Evolutionary conservation across 2,888 invertebrate species (phyloP), one percentile per base, ranked within the genome.

Genomic region (Chaetogeoica ovagalla): DNA sequence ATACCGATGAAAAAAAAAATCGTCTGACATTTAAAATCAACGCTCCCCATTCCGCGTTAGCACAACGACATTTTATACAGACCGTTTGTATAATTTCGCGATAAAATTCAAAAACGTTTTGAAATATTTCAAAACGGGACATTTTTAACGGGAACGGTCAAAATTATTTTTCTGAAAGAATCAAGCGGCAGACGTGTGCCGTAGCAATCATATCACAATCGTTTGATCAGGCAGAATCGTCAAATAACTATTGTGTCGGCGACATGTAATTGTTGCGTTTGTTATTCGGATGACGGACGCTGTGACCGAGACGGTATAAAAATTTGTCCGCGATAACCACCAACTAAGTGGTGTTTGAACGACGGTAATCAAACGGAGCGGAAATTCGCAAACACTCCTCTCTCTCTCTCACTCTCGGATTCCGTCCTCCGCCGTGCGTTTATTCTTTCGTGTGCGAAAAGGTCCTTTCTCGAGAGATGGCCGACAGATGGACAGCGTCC

Each of bases 301-400:
- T 2, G 70, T 19, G 37, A 19, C 21, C 13, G 37, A 60, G 39
- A 30, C 55, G 66, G 65, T 59, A 59, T 48, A 30, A 4, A 59
- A 76, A 76, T 76, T 76, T 68, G 76, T 68, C 76, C 39, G 21
- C 76, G 76, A 68, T 76, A 76, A 76, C 76, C 76, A n/a, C 43
- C 30, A 39, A 59, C 68, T 59, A 76, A 76, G 76, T 76, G 68
- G 59, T 48, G 59, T 76, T 68, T 59, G 48, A 68, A 68, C 76
- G 21, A 30, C 66, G 66, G 52, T 15, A n/a, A n/a, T 1, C 13
- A 66, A 75, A 75, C n/a, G 75, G 59, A 75, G 43, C 75, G 75
- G 75, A 75, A 75, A 68, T 68, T 59, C 43, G 52, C 23, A 13
- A 4, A 30, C 30, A 30, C 30, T 30, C 30, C 30, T 30, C 30